Percentiles rank a stretch among this genome's conserved stretches.
Evolutionary conservation across 2,888 invertebrate genomes (phyloP).

Genomic region (Andrena minutula): DNA sequence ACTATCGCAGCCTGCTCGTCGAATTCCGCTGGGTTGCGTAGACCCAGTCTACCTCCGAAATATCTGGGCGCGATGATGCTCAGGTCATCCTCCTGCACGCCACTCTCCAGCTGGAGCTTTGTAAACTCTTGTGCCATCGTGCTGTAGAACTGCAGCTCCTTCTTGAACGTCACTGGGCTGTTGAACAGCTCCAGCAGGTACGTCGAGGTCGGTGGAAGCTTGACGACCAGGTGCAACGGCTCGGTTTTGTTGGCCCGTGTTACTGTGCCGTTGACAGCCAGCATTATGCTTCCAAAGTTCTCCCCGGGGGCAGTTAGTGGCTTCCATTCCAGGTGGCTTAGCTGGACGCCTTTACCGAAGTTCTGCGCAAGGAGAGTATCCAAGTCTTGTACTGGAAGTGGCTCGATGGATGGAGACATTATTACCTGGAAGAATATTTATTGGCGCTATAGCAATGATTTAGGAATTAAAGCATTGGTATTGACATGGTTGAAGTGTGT

Average conservation of each 20-base stretch:
- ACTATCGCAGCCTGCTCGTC: slow-evolving; percentile 80
- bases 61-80: slow-evolving; percentile 76
- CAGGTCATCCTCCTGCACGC: slow-evolving; percentile 70
- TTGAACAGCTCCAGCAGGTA: slow-evolving; percentile 81
- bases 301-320: slow-evolving; percentile 83
- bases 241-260: slow-evolving; percentile 58
- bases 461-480: too few relatives aligned
- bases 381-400: slow-evolving; percentile 76
- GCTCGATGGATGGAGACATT: slow-evolving; percentile 48
- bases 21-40: slow-evolving; percentile 71
- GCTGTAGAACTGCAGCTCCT: slow-evolving; percentile 81
- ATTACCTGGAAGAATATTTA: slow-evolving; percentile 50
- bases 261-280: slow-evolving; percentile 76
- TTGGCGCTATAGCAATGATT: background rate
- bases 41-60: slow-evolving; percentile 80
- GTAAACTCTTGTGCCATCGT: slow-evolving; percentile 76
- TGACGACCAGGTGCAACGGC: slow-evolving; percentile 78
- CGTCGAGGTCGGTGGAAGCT: slow-evolving; percentile 80
- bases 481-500: too few relatives aligned
- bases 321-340: slow-evolving; percentile 78
- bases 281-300: slow-evolving; percentile 82
- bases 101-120: slow-evolving; percentile 71
- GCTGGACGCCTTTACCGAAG: slow-evolving; percentile 69
- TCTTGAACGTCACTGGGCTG: slow-evolving; percentile 80
- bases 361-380: slow-evolving; percentile 72